These are phyloP conservation scores for Ceyx cyanopectus DNA, from an alignment of 2,113 vertebrate species.

Conservation along the genomic window DNA sequence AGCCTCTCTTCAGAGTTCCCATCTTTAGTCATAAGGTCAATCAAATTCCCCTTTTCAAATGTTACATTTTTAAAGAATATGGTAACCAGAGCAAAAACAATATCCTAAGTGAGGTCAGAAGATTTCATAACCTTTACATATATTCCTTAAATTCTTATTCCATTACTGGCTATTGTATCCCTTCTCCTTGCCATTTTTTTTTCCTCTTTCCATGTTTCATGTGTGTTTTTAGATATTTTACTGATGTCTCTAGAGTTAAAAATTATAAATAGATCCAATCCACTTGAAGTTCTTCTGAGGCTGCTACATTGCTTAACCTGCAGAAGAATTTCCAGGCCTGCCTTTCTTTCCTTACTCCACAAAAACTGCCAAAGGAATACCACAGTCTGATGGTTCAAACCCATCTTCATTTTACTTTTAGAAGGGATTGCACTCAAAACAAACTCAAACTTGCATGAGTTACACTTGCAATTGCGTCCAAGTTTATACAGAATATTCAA, in stretches of 20 bases:
- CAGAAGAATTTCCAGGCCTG: not conserved
- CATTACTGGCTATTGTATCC: not conserved
- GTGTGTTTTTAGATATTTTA: not conserved
- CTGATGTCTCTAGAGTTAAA: not conserved
- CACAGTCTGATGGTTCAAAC: not conserved
- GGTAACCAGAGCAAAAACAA: slow-evolving; percentile 65
- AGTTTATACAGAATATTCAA: not conserved
- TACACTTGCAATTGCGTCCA: not conserved
- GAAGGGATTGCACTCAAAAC: not conserved
- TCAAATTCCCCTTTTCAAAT: slow-evolving; percentile 72
- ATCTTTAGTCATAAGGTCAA: slow-evolving; percentile 69
- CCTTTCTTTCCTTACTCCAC: not conserved
- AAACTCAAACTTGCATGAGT: not conserved
- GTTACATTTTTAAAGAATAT: slow-evolving; percentile 61
- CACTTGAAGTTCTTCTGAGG: not conserved
- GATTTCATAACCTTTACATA: slow-evolving; percentile 53
- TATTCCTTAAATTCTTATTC: slow-evolving; percentile 24
- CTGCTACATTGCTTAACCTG: not conserved
- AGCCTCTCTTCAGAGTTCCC: slow-evolving; percentile 50
- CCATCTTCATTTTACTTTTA: not conserved
- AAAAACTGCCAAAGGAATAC: not conserved
- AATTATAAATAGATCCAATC: not conserved
- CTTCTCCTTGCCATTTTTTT: not conserved
- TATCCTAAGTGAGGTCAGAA: slow-evolving; percentile 45
- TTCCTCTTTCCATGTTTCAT: not conserved